phyloP scores from a whole-genome alignment of 2,113 vertebrate genomes.

The Hylia prasina region DNA sequence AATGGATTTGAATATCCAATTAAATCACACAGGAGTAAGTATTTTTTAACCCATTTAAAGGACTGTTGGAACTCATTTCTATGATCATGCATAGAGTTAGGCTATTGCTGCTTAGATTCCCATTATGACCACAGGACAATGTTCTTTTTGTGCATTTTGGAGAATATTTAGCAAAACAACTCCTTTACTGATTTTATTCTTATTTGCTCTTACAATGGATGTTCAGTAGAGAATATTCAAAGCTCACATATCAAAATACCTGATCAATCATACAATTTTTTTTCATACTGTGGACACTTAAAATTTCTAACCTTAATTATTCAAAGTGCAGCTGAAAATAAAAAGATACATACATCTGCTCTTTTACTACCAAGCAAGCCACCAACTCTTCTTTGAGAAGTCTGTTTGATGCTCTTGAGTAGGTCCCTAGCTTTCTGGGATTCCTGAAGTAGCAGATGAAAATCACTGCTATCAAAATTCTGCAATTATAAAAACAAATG shows the following conservation, averaged over 20 bases:
- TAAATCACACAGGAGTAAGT: not conserved
- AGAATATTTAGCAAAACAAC: not conserved
- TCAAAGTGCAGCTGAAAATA: not conserved
- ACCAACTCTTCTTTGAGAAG: conserved; percentile 21
- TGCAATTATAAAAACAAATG: not conserved
- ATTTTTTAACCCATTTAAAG: not conserved
- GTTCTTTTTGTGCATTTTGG: not conserved
- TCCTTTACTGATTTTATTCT: not conserved
- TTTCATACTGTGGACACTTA: not conserved
- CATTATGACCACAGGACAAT: not conserved
- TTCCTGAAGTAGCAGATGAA: conserved; percentile 70
- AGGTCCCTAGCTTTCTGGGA: conserved; percentile 68
- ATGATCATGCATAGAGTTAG: not conserved
- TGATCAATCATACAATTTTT: not conserved
- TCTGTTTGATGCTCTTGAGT: conserved; percentile 53
- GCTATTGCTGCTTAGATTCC: not conserved
- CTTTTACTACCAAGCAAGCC: conserved; percentile 14
- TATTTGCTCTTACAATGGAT: not conserved
- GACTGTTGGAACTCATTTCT: not conserved
- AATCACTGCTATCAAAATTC: conserved; percentile 66
- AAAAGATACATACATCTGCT: conserved; percentile 57
- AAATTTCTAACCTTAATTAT: not conserved
- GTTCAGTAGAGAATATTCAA: not conserved
- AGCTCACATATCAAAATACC: not conserved
- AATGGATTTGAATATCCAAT: not conserved